A percentile compares a stretch with the other conserved stretches of the same genome.
phyloP scores from a whole-genome alignment of 1,140 invertebrate species.

The Amyelois transitella region DNA sequence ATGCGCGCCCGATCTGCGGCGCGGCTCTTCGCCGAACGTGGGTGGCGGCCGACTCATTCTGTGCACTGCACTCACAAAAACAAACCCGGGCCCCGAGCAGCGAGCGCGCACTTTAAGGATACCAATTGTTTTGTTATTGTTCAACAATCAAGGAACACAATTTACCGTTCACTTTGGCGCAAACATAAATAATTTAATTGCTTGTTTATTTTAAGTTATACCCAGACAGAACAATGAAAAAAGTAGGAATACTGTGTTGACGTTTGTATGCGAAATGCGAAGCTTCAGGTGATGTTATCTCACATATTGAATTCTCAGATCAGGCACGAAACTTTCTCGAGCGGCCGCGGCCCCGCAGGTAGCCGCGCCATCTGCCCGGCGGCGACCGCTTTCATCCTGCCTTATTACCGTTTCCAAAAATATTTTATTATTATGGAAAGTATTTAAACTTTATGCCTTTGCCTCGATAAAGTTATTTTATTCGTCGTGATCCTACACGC shows the following conservation, averaged over 20 bases:
- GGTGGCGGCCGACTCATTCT: constrained; percentile 47
- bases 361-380: constrained; percentile 55
- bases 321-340: constrained; percentile 38
- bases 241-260: constrained; percentile 10
- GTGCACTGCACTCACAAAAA: constrained; percentile 38
- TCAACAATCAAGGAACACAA: constrained; percentile 16
- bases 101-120: constrained; percentile 6
- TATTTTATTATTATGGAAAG: constrained; percentile 65
- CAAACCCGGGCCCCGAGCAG: constrained; percentile 26
- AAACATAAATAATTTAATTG: not conserved
- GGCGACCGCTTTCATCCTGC: constrained; percentile 62
- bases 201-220: not conserved
- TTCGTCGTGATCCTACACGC: constrained; percentile 41
- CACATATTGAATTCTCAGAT: constrained; percentile 3
- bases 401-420: constrained; percentile 63
- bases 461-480: constrained; percentile 55
- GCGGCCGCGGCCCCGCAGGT: constrained; percentile 39
- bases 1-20: constrained; percentile 46
- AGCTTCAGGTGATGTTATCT: constrained; percentile 25
- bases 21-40: constrained; percentile 57
- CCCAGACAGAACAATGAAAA: not conserved
- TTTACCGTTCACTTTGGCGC: constrained; percentile 12
- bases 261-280: constrained; percentile 25
- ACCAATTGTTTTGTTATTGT: constrained; percentile 21
- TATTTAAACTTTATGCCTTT: constrained; percentile 53